Conservation (phyloP, 2,888 invertebrate species). For the Dysmachus trigonus region DNA sequence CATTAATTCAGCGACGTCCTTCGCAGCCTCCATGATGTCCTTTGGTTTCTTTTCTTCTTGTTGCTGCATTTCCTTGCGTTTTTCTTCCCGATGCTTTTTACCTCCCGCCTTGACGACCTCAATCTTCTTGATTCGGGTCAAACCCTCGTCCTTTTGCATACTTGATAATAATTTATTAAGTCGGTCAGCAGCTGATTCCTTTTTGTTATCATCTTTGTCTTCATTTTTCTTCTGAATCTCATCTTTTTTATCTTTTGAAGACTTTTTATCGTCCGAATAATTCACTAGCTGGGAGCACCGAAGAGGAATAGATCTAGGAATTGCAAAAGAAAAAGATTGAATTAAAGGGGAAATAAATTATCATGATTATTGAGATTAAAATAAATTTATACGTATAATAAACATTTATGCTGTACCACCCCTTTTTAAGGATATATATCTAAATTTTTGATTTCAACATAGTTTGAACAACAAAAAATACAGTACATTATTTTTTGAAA, state of each 20-base stretch:
- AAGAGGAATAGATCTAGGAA: not conserved
- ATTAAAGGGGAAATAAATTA: not conserved
- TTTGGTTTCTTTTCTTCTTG: slow-evolving; percentile 52
- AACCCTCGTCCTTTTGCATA: slow-evolving; percentile 58
- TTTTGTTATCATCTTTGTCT: not conserved
- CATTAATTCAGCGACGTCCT: slow-evolving; percentile 75
- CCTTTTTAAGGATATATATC: no score
- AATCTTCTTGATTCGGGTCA: slow-evolving; percentile 49
- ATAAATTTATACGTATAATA: not conserved
- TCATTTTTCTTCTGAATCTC: not conserved
- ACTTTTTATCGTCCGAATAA: slow-evolving; percentile 30
- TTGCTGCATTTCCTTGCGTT: slow-evolving; percentile 49
- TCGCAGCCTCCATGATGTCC: slow-evolving; percentile 68
- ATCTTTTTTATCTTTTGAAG: not conserved
- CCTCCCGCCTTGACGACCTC: slow-evolving; percentile 59
- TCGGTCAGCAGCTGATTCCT: not conserved
- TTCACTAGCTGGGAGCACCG: not conserved
- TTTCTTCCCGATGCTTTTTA: slow-evolving; percentile 45
- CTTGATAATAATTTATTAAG: slow-evolving; percentile 59
- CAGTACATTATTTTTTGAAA: no score
- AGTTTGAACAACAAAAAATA: no score
- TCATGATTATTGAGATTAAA: not conserved
- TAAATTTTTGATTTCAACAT: no score
- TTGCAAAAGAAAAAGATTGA: not conserved
- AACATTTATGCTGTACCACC: no score